These are phyloP conservation scores for Sarcoramphus papa DNA, from an alignment of 2,797 vertebrate genomes.

Conservation along the genomic window DNA sequence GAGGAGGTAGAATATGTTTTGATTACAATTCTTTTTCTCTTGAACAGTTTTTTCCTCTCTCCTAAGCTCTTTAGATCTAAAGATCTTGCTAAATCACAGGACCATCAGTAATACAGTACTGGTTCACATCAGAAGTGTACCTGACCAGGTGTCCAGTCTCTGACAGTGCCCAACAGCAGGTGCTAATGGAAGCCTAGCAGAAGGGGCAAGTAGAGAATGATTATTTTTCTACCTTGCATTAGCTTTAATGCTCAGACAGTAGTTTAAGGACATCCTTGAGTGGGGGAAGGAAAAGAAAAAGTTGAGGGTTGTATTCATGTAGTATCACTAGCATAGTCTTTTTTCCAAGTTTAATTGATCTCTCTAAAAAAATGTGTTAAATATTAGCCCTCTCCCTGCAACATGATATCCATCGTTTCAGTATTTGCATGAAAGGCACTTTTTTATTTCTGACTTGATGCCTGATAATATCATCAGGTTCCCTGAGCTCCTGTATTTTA, in stretches of 20 bases:
- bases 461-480: conserved; percentile 42
- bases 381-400: background rate
- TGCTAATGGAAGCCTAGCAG: background rate
- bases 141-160: background rate
- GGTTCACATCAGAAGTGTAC: background rate
- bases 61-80: background rate
- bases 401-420: background rate
- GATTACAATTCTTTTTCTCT: background rate
- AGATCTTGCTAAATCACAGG: background rate
- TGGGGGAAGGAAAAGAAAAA: too few relatives aligned
- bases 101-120: background rate
- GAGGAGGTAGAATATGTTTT: background rate
- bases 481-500: conserved; percentile 50
- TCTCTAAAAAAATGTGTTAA: background rate
- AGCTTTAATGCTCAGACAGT: background rate
- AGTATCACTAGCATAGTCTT: background rate
- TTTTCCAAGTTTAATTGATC: background rate
- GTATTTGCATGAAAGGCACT: conserved; percentile 34
- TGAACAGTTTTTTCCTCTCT: background rate
- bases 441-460: conserved; percentile 25
- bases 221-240: background rate
- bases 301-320: background rate
- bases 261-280: background rate
- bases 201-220: background rate
- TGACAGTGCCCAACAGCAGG: background rate